Evolutionary conservation across 2,797 vertebrate genomes (phyloP), one percentile per base, ranked within the genome.

Genomic region (Enteromius fasciolatus): DNA sequence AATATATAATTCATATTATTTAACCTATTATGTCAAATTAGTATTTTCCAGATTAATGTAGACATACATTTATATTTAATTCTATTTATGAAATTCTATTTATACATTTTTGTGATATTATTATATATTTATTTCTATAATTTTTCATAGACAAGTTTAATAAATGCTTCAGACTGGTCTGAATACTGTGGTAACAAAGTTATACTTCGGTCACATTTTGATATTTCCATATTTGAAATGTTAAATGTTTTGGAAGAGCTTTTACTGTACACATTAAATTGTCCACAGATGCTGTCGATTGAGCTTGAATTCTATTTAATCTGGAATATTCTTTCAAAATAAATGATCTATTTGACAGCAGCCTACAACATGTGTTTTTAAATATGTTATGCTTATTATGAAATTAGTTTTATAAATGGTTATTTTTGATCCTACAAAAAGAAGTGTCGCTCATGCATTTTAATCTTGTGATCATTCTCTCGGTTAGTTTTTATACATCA

Each of bases 321-420:
- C 28, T 6, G 8, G 59, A 31, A 63, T 63, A 63, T 63, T 63
- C 14, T 63, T 61, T 61, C 12, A 17, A 61, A 39, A 15, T 10
- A 0, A 57, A 57, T 9, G 12, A 1, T 23, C 18, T 41, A 17
- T 75, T 75, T 25, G 18, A 36, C 17, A 14, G 28, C 12, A 39
- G n/a, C 20, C 20, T 57, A 25, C 31, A 70, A 17, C 15, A 33
- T 31, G 0, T 25, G 12, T 41, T 76, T 59, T 12, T 33, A 76
- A 25, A 25, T 18, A 18, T 41, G 9, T 11, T 41, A n/a, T 17
- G 33, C 52, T 11, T 0, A 10, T 41, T 59, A 59, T 59, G 8
- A 76, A 76, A 76, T 76, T 17, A 59, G 39, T 17, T 78, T 66
- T 78, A 66, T 83, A 69, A 83, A 83, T 61, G 81, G 75, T 63